Evolutionary conservation across 23 tunicate species (phyloP).

Genomic region (Oikopleura dioica): DNA sequence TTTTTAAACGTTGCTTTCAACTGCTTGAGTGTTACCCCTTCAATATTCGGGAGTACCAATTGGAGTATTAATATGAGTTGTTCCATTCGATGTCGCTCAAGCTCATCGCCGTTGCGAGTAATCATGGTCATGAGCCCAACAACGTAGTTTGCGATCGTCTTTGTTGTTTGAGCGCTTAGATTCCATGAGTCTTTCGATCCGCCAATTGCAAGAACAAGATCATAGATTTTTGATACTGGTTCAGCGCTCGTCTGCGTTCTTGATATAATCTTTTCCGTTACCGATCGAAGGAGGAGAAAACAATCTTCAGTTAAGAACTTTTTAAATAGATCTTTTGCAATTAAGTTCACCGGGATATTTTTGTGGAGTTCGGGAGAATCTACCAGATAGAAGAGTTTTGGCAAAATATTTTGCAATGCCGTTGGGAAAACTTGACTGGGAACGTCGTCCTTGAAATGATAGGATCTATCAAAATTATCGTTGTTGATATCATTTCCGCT

Average conservation of each 20-base stretch:
- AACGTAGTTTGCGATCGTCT: background rate
- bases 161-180: background rate
- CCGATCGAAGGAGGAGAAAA: background rate
- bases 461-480: too few relatives aligned
- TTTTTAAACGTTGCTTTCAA: background rate
- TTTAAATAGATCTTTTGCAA: background rate
- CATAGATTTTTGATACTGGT: too few relatives aligned
- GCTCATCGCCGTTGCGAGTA: background rate
- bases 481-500: too few relatives aligned
- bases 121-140: background rate
- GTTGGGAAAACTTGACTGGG: background rate
- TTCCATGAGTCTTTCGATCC: too few relatives aligned
- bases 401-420: background rate
- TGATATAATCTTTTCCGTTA: background rate
- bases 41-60: background rate
- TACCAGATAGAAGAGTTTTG: background rate
- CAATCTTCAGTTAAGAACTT: slow-evolving; percentile 1
- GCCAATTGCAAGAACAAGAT: too few relatives aligned
- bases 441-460: too few relatives aligned
- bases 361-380: background rate
- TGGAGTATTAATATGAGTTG: background rate
- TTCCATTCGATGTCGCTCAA: background rate
- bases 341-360: background rate
- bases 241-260: background rate
- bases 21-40: background rate